These are phyloP conservation scores for Drosophila borborema DNA, from an alignment of 2,888 invertebrate genomes.

Conservation along the genomic window DNA sequence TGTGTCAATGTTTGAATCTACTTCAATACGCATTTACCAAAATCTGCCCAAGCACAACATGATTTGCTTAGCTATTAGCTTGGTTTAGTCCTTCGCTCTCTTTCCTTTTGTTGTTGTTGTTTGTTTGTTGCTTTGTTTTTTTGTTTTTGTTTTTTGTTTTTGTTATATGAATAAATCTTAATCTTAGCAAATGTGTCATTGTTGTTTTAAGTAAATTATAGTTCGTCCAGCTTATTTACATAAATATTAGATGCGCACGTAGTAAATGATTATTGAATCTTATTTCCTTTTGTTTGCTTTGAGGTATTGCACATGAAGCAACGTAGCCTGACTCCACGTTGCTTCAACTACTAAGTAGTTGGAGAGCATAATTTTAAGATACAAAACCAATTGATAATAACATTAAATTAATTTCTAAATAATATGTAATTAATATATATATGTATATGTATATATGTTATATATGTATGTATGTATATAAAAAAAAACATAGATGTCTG, in stretches of 20 bases:
- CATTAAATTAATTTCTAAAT: slow-evolving; percentile 31
- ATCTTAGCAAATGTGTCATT: not conserved
- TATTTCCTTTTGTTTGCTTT: slow-evolving; percentile 46
- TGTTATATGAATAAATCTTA: slow-evolving; percentile 18
- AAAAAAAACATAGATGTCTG: not conserved
- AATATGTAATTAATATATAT: slow-evolving; percentile 12
- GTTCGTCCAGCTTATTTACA: slow-evolving; percentile 8
- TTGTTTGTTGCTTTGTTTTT: slow-evolving; percentile 37
- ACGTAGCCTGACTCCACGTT: slow-evolving; percentile 33
- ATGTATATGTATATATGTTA: not conserved
- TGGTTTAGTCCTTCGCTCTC: slow-evolving; percentile 82
- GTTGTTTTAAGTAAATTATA: slow-evolving; percentile 21
- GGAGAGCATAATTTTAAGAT: slow-evolving; percentile 45
- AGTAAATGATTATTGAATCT: slow-evolving; percentile 9
- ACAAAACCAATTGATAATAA: slow-evolving; percentile 41
- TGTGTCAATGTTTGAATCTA: slow-evolving; percentile 38
- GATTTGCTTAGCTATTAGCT: slow-evolving; percentile 42
- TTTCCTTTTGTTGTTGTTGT: slow-evolving; percentile 58
- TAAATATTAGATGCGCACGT: slow-evolving; percentile 23
- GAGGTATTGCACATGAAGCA: slow-evolving; percentile 77
- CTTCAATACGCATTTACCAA: slow-evolving; percentile 5
- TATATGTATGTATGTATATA: not conserved
- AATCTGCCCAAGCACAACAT: slow-evolving; percentile 9
- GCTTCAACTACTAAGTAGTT: slow-evolving; percentile 74
- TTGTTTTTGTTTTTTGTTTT: too few species aligned